Conservation (phyloP, 2,797 vertebrate species). For the Momotus momota region DNA sequence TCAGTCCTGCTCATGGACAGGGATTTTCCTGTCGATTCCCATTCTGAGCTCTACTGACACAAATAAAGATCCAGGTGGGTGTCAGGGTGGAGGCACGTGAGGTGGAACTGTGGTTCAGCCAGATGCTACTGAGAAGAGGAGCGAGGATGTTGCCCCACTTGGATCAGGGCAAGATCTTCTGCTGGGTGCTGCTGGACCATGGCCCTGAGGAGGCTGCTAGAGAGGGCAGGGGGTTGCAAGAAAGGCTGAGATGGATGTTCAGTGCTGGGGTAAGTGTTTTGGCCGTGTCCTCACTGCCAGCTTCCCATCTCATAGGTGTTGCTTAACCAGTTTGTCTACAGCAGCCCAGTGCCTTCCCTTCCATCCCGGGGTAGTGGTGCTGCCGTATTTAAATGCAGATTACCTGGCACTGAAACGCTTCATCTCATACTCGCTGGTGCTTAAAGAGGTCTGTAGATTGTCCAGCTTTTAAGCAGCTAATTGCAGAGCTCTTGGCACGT, state of each 20-base stretch:
- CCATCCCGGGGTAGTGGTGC: not conserved
- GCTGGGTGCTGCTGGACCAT: not conserved
- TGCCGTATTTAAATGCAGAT: not conserved
- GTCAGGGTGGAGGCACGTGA: not conserved
- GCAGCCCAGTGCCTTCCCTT: not conserved
- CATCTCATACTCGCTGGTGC: not conserved
- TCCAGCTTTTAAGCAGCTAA: constrained; percentile 3
- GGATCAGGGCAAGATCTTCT: not conserved
- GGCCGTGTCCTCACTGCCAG: not conserved
- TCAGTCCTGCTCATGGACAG: accelerated
- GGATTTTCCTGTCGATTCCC: not conserved
- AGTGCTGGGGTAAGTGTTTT: not conserved
- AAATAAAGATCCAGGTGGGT: not conserved
- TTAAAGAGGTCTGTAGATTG: not conserved
- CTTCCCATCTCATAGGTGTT: not conserved
- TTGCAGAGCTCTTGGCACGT: not conserved
- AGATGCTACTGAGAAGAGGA: accelerated
- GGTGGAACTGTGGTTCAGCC: not conserved
- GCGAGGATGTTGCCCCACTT: not conserved
- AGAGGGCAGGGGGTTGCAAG: not conserved
- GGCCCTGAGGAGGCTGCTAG: not conserved
- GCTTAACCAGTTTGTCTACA: not conserved
- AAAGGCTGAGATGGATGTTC: not conserved
- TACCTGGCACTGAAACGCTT: not conserved
- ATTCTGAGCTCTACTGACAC: not conserved